These are phyloP conservation scores for Haemorhous mexicanus DNA, from an alignment of 2,113 vertebrate genomes.

Conservation along the genomic window DNA sequence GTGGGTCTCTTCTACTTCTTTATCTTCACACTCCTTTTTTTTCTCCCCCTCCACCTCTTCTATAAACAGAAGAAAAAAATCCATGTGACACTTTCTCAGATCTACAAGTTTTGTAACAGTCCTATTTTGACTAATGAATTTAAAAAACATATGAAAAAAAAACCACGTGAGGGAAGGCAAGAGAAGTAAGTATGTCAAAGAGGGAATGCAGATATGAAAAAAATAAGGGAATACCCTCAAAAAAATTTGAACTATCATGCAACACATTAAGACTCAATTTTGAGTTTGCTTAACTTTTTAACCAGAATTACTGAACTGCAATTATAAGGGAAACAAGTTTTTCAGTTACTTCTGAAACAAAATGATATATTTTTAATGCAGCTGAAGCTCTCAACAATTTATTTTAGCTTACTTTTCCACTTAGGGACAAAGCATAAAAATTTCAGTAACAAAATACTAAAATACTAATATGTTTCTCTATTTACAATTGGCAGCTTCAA, in stretches of 20 bases:
- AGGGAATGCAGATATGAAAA: neutral
- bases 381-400: neutral
- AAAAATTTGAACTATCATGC: neutral
- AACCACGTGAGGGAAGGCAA: neutral
- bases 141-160: neutral
- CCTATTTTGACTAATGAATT: neutral
- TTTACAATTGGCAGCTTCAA: neutral
- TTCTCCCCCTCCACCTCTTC: slow-evolving; percentile 44
- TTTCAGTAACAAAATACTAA: neutral
- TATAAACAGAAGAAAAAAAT: slow-evolving; percentile 8
- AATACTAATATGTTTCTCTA: neutral
- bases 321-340: neutral
- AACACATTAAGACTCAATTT: neutral
- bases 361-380: neutral
- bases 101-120: neutral
- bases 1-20: slow-evolving; percentile 40
- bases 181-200: neutral
- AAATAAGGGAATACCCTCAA: neutral
- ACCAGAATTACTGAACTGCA: neutral
- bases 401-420: neutral
- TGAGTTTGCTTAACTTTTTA: neutral
- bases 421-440: neutral
- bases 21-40: slow-evolving; percentile 13
- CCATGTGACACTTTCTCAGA: neutral
- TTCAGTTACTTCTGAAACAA: neutral